Conservation (phyloP, 1,140 invertebrate genomes). For the Aplysia californica region DNA sequence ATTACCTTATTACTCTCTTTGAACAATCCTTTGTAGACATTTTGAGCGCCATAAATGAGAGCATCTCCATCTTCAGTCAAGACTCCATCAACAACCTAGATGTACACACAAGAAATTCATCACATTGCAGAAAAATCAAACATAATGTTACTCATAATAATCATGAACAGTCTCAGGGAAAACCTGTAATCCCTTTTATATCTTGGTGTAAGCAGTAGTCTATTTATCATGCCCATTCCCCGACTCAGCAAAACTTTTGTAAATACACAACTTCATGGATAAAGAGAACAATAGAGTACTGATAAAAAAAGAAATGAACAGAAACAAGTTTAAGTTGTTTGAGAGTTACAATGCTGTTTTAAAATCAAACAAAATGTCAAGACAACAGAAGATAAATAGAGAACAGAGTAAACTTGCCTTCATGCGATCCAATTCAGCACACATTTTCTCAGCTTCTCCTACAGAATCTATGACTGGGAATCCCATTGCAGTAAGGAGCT, state of each 20-base stretch:
- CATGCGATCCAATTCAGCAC: slow-evolving; percentile 1
- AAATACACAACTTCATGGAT: background rate
- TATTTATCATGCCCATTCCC: no score
- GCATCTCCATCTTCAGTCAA: slow-evolving; percentile 13
- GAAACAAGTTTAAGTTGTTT: no score
- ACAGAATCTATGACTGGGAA: background rate
- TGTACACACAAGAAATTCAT: background rate
- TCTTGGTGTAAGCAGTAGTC: no score
- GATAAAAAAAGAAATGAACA: no score
- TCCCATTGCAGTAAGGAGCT: slow-evolving; percentile 3
- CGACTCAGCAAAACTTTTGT: no score
- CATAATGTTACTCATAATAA: background rate
- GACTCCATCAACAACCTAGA: slow-evolving; percentile 6
- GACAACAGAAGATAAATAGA: no score
- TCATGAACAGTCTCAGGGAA: no score
- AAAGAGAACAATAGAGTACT: background rate
- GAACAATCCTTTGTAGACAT: slow-evolving; percentile 5
- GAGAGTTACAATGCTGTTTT: no score
- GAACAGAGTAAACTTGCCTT: no score
- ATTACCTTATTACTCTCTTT: slow-evolving; percentile 8
- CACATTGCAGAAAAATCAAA: background rate
- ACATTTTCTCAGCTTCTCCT: slow-evolving; percentile 17
- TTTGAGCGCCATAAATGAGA: slow-evolving; percentile 10
- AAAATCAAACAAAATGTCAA: no score
- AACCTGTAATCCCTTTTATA: no score